Evolutionary conservation across 2,113 vertebrate species (phyloP), one percentile per base, ranked within the genome.

Genomic region (Ameiurus melas): DNA sequence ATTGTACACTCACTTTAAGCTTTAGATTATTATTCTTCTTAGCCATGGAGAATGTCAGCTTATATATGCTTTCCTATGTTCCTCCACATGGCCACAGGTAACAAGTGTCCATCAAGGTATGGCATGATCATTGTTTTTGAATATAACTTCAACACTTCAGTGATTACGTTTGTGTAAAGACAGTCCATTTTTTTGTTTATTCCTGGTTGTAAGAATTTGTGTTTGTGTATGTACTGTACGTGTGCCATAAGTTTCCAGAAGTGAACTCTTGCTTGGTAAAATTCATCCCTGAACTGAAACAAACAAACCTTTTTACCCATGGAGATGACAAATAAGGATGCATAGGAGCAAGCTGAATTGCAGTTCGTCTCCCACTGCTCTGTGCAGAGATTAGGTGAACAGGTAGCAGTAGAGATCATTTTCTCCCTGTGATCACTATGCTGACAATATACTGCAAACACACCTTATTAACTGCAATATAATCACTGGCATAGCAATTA

Each of bases 261-360:
- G 9, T 83, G 53, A 83, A 39, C 36, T 60, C 33, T 47, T 22
- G 13, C 55, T 77, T 75, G 30, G 14, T 25, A 66, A 75, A 84
- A 55, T 39, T 33, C 9, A 39, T 60, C 33, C 27, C 13, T 78
- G 22, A 88, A 88, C 36, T 58, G 39, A 17, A 83, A 39, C 4
- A 71, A 87, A 82, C 62, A 87, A 87, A 68, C 22, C 14, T 60
- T 13, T 77, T 81, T 62, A 60, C n/a, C 17, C 55, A 75, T 75
- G 55, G 19, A 55, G 5, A 84, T 51, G 19, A 39, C 5, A 33
- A 53, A n/a, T 57, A 78, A 33, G 70, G 39, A 84, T 60, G n/a
- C 39, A 58, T 77, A 30, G 1, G 16, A 27, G 43, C 20, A 36
- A 71, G 22, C 16, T 71, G 33, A 87, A 71, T 22, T 81, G 36